Conservation (phyloP, 1,140 invertebrate species). For the Papilio dardanus region DNA sequence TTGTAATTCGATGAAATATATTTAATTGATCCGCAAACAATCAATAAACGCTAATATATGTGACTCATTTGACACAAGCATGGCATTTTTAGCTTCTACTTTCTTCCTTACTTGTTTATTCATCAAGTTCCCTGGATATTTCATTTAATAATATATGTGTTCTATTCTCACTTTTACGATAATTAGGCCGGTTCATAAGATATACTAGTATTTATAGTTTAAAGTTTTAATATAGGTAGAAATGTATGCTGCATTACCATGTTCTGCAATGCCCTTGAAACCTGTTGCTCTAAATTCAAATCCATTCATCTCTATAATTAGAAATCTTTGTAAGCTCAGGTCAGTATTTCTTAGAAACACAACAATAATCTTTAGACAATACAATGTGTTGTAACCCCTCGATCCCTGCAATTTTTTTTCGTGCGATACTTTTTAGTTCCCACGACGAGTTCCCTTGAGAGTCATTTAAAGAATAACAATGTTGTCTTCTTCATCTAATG, state of each 20-base stretch:
- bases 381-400: conserved; percentile 55
- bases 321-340: conserved; percentile 2
- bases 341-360: conserved; percentile 36
- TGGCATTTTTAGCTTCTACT: not conserved
- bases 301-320: conserved; percentile 29
- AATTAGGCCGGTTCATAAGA: not conserved
- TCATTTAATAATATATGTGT: not conserved
- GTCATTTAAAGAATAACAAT: conserved; percentile 66
- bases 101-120: too few relatives aligned
- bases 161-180: not conserved
- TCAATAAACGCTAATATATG: too few relatives aligned
- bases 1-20: not conserved
- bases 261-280: conserved; percentile 23
- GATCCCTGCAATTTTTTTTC: conserved; percentile 66
- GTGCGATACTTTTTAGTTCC: conserved; percentile 57
- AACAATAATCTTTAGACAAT: conserved; percentile 55
- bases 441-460: conserved; percentile 66
- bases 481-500: conserved; percentile 50
- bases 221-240: not conserved
- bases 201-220: not conserved
- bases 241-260: conserved; percentile 1
- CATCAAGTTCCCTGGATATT: not conserved
- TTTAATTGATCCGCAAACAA: conserved; percentile 18
- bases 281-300: conserved; percentile 28
- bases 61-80: too few relatives aligned